phyloP scores from a whole-genome alignment of 2,113 vertebrate genomes.

The Meles meles region DNA sequence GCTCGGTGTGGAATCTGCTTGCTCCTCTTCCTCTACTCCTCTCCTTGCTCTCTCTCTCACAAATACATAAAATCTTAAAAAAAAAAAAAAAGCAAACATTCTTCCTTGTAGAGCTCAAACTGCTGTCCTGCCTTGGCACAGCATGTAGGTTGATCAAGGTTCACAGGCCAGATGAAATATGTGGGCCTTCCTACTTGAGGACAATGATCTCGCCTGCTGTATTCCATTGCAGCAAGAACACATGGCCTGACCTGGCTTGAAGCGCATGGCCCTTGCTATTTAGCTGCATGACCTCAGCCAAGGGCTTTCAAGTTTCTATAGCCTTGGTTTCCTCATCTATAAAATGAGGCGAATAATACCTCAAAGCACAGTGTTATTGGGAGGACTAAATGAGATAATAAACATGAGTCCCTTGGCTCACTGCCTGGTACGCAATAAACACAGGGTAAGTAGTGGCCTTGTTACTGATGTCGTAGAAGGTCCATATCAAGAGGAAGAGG shows the following conservation, averaged over 20 bases:
- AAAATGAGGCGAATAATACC: not conserved
- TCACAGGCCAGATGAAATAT: not conserved
- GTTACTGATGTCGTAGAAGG: not conserved
- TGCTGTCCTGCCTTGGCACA: not conserved
- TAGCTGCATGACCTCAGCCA: not conserved
- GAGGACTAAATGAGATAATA: not conserved
- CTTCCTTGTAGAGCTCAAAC: not conserved
- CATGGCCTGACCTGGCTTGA: not conserved
- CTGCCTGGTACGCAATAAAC: not conserved
- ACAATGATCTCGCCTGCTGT: not conserved
- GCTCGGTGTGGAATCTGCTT: not conserved
- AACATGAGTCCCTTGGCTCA: not conserved
- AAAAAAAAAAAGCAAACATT: not conserved
- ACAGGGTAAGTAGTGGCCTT: not conserved
- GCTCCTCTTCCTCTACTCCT: not conserved
- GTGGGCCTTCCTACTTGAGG: not conserved
- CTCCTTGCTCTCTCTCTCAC: not conserved
- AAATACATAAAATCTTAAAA: not conserved
- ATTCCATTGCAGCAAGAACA: not conserved
- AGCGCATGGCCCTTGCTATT: not conserved
- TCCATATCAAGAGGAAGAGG: not conserved
- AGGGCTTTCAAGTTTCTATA: not conserved
- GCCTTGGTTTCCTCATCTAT: not conserved
- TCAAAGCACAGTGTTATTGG: not conserved
- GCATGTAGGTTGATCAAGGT: not conserved